Percentiles rank a stretch among this genome's conserved stretches.
Evolutionary conservation across 30 jellyfish, hydroid and myxozoan genomes (phyloP).

Genomic region (Mastigias papua): DNA sequence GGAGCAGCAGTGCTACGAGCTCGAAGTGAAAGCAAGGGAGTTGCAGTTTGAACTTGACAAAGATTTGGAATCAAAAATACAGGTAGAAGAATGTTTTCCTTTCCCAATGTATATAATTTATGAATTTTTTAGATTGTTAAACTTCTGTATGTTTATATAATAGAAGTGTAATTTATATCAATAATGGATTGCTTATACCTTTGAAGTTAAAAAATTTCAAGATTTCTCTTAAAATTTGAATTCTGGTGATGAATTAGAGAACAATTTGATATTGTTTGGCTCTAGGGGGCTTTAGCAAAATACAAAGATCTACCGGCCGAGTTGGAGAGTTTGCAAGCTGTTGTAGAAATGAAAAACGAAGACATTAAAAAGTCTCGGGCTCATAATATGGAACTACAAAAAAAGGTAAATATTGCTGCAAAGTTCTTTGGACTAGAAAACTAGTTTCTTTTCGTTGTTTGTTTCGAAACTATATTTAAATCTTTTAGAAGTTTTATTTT

Average conservation of each 20-base stretch:
- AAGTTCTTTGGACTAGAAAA: too few relatives aligned
- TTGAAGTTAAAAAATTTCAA: too few relatives aligned
- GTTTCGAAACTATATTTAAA: background rate
- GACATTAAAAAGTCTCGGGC: conserved; percentile 72
- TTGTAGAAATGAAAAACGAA: conserved; percentile 87
- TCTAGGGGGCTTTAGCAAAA: conserved; percentile 76
- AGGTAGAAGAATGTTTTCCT: too few relatives aligned
- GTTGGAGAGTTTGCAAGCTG: conserved; percentile 90
- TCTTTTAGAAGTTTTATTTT: too few relatives aligned
- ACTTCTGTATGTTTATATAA: too few relatives aligned
- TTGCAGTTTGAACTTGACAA: conserved; percentile 64
- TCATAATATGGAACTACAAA: conserved; percentile 86
- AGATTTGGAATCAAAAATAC: conserved; percentile 63
- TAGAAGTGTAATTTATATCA: too few relatives aligned
- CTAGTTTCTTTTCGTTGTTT: background rate
- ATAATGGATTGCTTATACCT: too few relatives aligned
- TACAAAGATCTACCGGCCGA: conserved; percentile 94
- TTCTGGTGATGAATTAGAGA: background rate
- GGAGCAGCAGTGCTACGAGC: conserved; percentile 32
- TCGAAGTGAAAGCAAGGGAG: conserved; percentile 46
- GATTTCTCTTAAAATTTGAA: background rate
- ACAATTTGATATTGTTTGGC: background rate
- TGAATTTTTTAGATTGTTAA: too few relatives aligned
- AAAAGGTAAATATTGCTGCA: conserved; percentile 78
- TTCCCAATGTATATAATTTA: too few relatives aligned